Evolutionary conservation across 2,888 invertebrate genomes (phyloP).

Genomic region (Drosophila buzzatii): DNA sequence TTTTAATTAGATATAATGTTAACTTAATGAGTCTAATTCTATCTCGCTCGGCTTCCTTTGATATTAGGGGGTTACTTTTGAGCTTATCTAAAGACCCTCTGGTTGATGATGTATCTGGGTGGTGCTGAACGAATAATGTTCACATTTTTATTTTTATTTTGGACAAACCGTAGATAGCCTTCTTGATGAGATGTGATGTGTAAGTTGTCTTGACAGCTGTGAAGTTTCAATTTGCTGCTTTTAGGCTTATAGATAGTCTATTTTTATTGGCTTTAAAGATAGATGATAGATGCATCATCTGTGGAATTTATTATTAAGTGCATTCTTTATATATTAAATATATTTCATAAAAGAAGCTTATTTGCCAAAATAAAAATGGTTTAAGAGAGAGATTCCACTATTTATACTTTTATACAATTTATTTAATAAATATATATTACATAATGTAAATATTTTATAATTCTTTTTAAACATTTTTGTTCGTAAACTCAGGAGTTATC

Average conservation of each 20-base stretch:
- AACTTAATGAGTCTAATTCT: constrained; percentile 63
- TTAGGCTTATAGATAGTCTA: background rate
- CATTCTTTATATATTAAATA: too few species aligned
- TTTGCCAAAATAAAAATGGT: background rate
- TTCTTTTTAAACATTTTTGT: too few species aligned
- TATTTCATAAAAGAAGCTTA: too few species aligned
- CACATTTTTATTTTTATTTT: constrained; percentile 10
- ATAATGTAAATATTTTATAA: too few species aligned
- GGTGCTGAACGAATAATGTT: background rate
- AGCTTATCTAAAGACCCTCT: constrained; percentile 1
- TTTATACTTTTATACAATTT: too few species aligned
- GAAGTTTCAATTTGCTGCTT: constrained; percentile 26
- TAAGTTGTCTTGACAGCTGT: constrained; percentile 28
- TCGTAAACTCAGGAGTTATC: too few species aligned
- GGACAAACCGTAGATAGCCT: constrained; percentile 32
- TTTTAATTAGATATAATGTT: constrained; percentile 74
- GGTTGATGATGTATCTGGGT: background rate
- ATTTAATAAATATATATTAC: too few species aligned
- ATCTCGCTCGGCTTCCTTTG: constrained; percentile 20
- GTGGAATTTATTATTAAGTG: too few species aligned
- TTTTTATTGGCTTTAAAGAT: background rate
- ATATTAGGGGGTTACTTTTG: constrained; percentile 8
- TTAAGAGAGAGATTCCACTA: background rate
- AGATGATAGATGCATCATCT: background rate
- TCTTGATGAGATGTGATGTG: background rate